A percentile compares a stretch with the other conserved stretches of the same genome.
These are phyloP conservation scores for Xanthorhoe spadicearia DNA, from an alignment of 2,888 invertebrate genomes.

Conservation along the genomic window DNA sequence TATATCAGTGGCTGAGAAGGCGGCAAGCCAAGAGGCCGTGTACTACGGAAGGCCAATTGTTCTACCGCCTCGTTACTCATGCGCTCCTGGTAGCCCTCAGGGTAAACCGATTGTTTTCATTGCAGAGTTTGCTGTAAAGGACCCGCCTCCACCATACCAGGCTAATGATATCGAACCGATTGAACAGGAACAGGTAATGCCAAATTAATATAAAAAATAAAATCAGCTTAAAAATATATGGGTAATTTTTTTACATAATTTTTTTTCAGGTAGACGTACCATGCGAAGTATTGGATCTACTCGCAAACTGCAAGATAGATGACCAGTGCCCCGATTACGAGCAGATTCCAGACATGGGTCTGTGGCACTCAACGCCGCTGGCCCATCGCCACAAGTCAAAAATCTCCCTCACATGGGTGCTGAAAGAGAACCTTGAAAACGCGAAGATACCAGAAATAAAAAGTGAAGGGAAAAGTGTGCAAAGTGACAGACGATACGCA, in stretches of 20 bases:
- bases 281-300: conserved; percentile 73
- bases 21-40: conserved; percentile 46
- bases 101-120: conserved; percentile 55
- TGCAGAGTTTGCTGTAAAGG: conserved; percentile 73
- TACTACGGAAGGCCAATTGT: conserved; percentile 51
- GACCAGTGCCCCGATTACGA: conserved; percentile 69
- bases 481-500: conserved; percentile 54
- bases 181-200: conserved; percentile 53
- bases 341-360: conserved; percentile 78
- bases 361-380: conserved; percentile 80
- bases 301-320: conserved; percentile 69
- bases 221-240: no score
- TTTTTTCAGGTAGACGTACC: conserved; percentile 58
- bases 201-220: conserved; percentile 34
- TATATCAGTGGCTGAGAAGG: conserved; percentile 59
- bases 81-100: conserved; percentile 62
- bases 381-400: conserved; percentile 84
- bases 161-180: conserved; percentile 56
- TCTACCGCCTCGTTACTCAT: conserved; percentile 58
- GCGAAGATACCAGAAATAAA: conserved; percentile 60
- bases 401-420: conserved; percentile 90
- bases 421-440: conserved; percentile 86
- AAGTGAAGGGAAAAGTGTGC: conserved; percentile 56
- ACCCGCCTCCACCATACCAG: conserved; percentile 75
- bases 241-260: neutral